A percentile compares a stretch with the other conserved stretches of the same genome.
Evolutionary conservation across 37 sponge, comb jelly and placozoan species (phyloP).

Genomic region (Hexactinellida sp.): DNA sequence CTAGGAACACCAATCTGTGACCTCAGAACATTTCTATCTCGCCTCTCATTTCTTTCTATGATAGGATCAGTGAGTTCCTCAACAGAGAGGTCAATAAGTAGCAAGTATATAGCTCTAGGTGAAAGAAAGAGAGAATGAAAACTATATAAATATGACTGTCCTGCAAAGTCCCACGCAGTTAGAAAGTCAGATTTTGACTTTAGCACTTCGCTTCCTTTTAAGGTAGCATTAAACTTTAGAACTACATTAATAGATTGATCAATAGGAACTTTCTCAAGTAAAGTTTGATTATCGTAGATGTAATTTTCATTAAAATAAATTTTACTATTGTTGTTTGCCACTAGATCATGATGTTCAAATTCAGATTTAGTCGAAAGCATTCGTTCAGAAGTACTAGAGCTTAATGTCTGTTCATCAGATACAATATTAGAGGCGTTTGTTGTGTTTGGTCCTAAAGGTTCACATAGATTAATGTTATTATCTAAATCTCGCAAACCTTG

Average conservation of each 20-base stretch:
- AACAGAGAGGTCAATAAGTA: background rate
- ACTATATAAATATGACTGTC: background rate
- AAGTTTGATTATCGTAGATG: background rate
- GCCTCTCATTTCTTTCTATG: background rate
- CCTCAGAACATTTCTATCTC: background rate
- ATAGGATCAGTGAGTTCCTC: background rate
- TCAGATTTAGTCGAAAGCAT: background rate
- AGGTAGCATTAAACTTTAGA: background rate
- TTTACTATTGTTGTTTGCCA: background rate
- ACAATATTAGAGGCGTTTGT: background rate
- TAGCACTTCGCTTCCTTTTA: background rate
- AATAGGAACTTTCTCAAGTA: background rate
- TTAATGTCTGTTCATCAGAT: background rate
- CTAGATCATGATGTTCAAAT: background rate
- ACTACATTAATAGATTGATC: background rate
- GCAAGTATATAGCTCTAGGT: background rate
- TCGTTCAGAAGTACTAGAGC: background rate
- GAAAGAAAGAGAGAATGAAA: slow-evolving; percentile 17
- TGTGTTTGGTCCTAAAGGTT: background rate
- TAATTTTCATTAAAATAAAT: too few species aligned
- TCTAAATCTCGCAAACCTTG: background rate
- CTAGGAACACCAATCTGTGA: slow-evolving; percentile 3
- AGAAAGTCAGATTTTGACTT: background rate
- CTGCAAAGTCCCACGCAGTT: slow-evolving; percentile 1
- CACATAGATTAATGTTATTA: background rate